These are phyloP conservation scores for Asobara japonica DNA, from an alignment of 1,140 invertebrate species.

Conservation along the genomic window DNA sequence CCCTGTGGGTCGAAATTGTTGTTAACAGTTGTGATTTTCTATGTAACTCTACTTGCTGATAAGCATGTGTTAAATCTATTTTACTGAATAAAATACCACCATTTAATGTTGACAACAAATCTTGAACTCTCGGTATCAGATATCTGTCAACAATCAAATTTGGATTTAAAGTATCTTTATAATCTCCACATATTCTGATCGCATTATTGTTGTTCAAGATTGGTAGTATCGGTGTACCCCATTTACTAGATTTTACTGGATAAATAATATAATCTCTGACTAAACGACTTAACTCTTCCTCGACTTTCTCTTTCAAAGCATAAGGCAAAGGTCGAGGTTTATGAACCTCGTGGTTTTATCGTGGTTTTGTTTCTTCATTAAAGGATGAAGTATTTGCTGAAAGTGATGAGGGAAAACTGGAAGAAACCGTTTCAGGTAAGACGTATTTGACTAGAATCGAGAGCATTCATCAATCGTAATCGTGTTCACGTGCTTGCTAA, in stretches of 20 bases:
- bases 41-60: conserved; percentile 47
- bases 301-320: conserved; percentile 41
- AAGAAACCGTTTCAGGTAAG: no score
- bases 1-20: conserved; percentile 13
- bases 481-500: no score
- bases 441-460: no score
- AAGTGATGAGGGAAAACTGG: no score
- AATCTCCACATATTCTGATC: conserved; percentile 54
- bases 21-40: conserved; percentile 42
- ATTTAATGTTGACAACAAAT: conserved; percentile 52
- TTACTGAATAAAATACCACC: conserved; percentile 48
- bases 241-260: conserved; percentile 47
- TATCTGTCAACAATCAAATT: conserved; percentile 45
- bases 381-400: no score
- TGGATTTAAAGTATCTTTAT: conserved; percentile 58
- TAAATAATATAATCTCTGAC: conserved; percentile 43
- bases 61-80: conserved; percentile 52
- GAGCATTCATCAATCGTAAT: no score
- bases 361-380: no score
- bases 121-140: conserved; percentile 51
- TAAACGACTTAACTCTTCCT: conserved; percentile 41
- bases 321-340: conserved; percentile 43
- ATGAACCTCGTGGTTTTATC: no score
- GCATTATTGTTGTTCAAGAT: conserved; percentile 43
- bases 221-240: conserved; percentile 54